A percentile compares a stretch with the other conserved stretches of the same genome.
Conservation (phyloP, 1,140 invertebrate genomes). For the Metopolophium dirhodum region DNA sequence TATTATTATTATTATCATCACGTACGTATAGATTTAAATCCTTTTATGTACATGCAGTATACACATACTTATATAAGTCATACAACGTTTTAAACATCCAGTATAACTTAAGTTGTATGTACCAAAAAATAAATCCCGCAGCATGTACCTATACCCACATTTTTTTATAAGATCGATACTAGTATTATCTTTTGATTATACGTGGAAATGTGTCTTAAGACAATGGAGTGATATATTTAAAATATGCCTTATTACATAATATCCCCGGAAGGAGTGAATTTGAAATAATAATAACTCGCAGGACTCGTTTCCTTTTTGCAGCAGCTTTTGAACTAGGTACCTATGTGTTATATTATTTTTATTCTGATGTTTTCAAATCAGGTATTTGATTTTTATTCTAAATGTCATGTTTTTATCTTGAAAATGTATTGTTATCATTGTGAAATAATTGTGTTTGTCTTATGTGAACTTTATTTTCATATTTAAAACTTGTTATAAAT, state of each 20-base stretch:
- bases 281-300: neutral
- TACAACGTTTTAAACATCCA: too few species aligned
- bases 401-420: neutral
- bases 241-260: neutral
- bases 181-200: neutral
- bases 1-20: neutral
- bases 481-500: constrained; percentile 6
- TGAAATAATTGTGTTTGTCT: neutral
- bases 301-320: neutral
- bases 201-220: neutral
- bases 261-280: neutral
- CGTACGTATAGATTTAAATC: too few species aligned
- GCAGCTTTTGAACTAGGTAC: neutral
- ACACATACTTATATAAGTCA: too few species aligned
- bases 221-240: neutral
- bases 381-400: neutral
- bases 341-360: neutral
- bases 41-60: too few species aligned
- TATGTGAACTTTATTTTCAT: constrained; percentile 6
- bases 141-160: too few species aligned
- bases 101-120: too few species aligned
- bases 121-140: too few species aligned
- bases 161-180: too few species aligned
- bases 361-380: neutral
- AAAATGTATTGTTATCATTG: neutral